Evolutionary conservation across 2,888 invertebrate genomes (phyloP).

Genomic region (Troides helena): DNA sequence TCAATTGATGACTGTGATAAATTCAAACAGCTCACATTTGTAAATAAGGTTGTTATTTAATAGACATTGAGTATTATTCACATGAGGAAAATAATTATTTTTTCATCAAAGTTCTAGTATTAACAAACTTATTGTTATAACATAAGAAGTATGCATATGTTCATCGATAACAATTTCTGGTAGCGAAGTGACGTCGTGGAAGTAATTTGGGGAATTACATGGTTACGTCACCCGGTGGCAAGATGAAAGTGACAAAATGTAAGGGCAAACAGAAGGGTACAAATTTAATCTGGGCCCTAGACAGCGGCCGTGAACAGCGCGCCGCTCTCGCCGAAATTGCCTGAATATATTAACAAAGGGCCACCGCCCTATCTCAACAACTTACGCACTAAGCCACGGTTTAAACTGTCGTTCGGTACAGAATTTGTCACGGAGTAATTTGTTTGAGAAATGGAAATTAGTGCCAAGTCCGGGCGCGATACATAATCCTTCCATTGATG

Average conservation of each 20-base stretch:
- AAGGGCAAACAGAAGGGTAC: constrained; percentile 61
- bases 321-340: constrained; percentile 59
- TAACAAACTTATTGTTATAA: too few relatives aligned
- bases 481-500: too few relatives aligned
- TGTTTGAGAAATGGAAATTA: constrained; percentile 37
- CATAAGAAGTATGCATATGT: too few relatives aligned
- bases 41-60: too few relatives aligned
- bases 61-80: too few relatives aligned
- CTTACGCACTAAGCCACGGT: constrained; percentile 57
- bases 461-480: constrained; percentile 12
- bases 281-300: constrained; percentile 67
- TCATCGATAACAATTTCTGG: too few relatives aligned
- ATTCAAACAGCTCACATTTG: constrained; percentile 2
- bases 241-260: constrained; percentile 52
- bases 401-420: constrained; percentile 51
- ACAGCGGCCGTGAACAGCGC: constrained; percentile 48
- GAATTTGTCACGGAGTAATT: constrained; percentile 43
- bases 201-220: constrained; percentile 6
- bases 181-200: background rate
- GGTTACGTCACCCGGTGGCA: constrained; percentile 34
- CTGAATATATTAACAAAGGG: constrained; percentile 71
- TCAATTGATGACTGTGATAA: constrained; percentile 3
- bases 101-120: too few relatives aligned
- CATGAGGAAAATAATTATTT: too few relatives aligned
- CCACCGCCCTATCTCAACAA: constrained; percentile 67